A percentile compares a stretch with the other conserved stretches of the same genome.
Evolutionary conservation across 2,113 vertebrate species (phyloP).

Genomic region (Myocastor coypus): DNA sequence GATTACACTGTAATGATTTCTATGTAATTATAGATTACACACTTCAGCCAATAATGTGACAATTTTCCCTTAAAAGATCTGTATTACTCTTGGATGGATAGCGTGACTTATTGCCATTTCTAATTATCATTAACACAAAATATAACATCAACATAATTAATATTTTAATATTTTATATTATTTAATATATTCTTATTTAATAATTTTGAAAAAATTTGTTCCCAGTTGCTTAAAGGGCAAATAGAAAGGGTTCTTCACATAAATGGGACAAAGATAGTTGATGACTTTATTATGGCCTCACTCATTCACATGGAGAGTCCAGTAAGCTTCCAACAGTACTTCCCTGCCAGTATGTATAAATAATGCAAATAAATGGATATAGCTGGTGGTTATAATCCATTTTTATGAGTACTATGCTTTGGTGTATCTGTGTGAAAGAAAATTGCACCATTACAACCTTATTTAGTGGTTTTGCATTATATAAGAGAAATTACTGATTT

Average conservation of each 20-base stretch:
- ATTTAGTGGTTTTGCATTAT: neutral
- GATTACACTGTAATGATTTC: neutral
- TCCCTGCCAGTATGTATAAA: neutral
- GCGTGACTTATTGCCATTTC: neutral
- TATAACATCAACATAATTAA: too few species aligned
- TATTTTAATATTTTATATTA: slow-evolving; percentile 23
- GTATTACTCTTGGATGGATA: slow-evolving; percentile 25
- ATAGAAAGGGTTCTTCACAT: neutral
- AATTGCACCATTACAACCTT: neutral
- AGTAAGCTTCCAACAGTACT: neutral
- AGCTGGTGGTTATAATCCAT: neutral
- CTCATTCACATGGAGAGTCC: neutral
- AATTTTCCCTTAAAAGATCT: slow-evolving; percentile 36
- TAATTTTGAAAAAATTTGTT: neutral
- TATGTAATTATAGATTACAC: neutral
- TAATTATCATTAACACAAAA: too few species aligned
- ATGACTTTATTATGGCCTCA: neutral
- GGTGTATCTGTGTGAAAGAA: neutral
- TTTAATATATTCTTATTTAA: slow-evolving; percentile 3
- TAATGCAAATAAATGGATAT: neutral
- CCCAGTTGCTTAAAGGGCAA: slow-evolving; percentile 31
- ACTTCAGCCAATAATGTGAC: neutral
- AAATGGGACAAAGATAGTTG: slow-evolving; percentile 14
- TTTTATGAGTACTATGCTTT: neutral
- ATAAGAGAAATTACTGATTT: slow-evolving; percentile 49